Evolutionary conservation across 2,888 invertebrate genomes (phyloP).

Genomic region (Dioctria linearis): DNA sequence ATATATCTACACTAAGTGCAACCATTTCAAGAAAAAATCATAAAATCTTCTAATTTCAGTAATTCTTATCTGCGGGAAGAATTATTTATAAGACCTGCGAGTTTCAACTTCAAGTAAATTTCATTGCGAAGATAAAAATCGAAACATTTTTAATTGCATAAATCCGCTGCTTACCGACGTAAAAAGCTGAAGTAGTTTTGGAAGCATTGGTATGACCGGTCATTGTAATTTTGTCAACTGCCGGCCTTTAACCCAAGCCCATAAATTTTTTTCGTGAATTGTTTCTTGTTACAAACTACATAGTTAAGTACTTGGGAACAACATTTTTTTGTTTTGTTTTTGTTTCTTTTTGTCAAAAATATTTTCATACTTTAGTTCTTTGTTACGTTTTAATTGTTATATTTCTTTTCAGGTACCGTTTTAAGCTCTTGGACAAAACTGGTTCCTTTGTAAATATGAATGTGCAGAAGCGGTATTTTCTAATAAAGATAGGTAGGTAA

Average conservation of each 20-base stretch:
- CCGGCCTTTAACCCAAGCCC: constrained; percentile 2
- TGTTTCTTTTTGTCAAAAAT: neutral
- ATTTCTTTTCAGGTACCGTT: constrained; percentile 1
- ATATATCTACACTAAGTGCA: too few relatives aligned
- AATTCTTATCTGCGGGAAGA: too few relatives aligned
- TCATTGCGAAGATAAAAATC: too few relatives aligned
- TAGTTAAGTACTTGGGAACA: neutral
- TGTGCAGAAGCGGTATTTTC: neutral
- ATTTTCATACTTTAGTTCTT: neutral
- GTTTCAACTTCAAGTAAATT: too few relatives aligned
- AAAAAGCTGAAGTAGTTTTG: too few relatives aligned
- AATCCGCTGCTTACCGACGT: too few relatives aligned
- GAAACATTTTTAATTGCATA: too few relatives aligned
- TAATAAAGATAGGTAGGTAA: neutral
- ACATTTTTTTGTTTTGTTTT: too few relatives aligned
- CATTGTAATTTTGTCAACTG: neutral
- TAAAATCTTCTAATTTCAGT: too few relatives aligned
- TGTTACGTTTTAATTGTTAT: constrained; percentile 12
- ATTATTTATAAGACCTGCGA: too few relatives aligned
- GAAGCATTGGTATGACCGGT: neutral
- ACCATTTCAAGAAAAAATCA: too few relatives aligned
- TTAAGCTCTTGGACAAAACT: neutral
- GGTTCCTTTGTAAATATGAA: neutral
- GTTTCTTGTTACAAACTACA: neutral
- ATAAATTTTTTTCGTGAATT: neutral